Base-by-base conservation (phyloP, 2,113 vertebrate species). In the Sceloporus tristichus region DNA sequence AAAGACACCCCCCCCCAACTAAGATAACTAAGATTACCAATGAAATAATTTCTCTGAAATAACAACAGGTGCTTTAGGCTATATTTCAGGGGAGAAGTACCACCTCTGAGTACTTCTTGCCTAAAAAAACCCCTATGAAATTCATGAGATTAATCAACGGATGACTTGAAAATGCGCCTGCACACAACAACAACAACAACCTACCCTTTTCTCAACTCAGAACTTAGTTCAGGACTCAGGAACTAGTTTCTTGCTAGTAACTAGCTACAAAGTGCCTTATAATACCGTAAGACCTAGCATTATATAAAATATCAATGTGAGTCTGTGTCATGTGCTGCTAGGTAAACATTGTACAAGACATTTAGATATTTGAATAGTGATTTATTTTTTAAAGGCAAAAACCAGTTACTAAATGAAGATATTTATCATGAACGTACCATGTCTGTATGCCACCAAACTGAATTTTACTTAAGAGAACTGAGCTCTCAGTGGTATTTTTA, bases 381-480 rank as follows among this genome's bases (percentile, higher is more conserved):
- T 95, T 96, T 92, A 84, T 93, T 89, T 92, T 92, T 90, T 85
- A 86, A 82, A 87, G 94, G 89, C 90, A 93, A 95, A 79, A 74
- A 74, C 71, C 13, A 34, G n/a, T 91, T 93, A 93, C 89, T 84
- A 92, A 92, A 91, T 85, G 92, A 91, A 95, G 94, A 93, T 93
- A 91, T 94, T 95, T 92, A 95, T 83, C 92, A 94, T 92, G 92
- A 94, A 94, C 91, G 94, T 86, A 88, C 73, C 92, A 90, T 86
- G 83, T 91, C 89, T 94, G 1, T 87, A 92, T 79, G 89, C 42
- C 53, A 93, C 91, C 3, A 11, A 90, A 85, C 90, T 92, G 94
- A 91, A 92, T 94, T 95, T 94, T 88, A 84, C 89, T 91, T 89
- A 84, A 19, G 34, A 29, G 93, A 91, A 92, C n/a, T 78, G 82